These are phyloP conservation scores for Himalopsyche japonica DNA, from an alignment of 2,888 invertebrate species.

Conservation along the genomic window DNA sequence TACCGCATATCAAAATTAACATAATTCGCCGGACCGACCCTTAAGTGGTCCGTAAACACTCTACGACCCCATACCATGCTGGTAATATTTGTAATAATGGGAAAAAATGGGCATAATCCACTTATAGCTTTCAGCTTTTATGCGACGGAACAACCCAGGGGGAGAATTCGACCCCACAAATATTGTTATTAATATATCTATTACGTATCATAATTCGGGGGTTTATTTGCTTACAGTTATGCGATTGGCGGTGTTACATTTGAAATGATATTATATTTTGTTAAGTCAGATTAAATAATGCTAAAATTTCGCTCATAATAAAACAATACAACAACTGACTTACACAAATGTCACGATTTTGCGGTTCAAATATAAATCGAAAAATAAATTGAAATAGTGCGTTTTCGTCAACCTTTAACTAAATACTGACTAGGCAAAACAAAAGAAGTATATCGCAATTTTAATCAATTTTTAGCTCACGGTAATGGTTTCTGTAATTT, in stretches of 20 bases:
- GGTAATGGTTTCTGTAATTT: no score
- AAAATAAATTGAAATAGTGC: no score
- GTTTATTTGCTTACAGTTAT: background rate
- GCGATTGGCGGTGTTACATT: background rate
- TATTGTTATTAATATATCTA: slow-evolving; percentile 1
- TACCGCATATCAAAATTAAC: slow-evolving; percentile 33
- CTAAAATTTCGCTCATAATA: no score
- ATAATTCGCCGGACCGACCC: slow-evolving; percentile 25
- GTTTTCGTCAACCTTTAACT: no score
- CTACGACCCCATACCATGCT: slow-evolving; percentile 9
- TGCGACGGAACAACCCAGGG: background rate
- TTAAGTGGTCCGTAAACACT: slow-evolving; percentile 31
- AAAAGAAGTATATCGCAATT: no score
- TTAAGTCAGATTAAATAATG: background rate
- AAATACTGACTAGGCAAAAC: no score
- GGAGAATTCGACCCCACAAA: background rate
- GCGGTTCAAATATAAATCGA: no score
- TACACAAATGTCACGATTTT: no score
- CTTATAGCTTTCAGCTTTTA: slow-evolving; percentile 9
- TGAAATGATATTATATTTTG: background rate
- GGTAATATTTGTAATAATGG: slow-evolving; percentile 6
- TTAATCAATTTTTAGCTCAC: no score
- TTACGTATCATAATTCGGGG: background rate
- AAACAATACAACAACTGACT: no score
- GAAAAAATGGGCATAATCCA: slow-evolving; percentile 28